Conservation (phyloP, 2,113 vertebrate genomes). For the Epinephelus moara region DNA sequence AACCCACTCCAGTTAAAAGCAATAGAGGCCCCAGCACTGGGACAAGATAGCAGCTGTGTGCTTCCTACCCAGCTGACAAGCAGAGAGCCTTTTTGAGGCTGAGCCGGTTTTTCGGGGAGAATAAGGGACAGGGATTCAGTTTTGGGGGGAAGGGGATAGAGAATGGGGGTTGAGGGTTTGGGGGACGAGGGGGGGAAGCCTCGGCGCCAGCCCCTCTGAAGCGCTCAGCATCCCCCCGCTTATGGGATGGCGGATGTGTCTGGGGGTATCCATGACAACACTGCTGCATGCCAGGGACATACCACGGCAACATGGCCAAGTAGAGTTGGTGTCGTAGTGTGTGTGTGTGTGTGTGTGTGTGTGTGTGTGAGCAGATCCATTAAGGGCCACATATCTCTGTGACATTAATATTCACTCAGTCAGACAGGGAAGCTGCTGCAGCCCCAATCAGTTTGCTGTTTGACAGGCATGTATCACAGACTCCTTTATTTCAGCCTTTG, state of each 20-base stretch:
- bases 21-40: slow-evolving; percentile 1
- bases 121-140: slow-evolving; percentile 67
- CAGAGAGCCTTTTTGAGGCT: slow-evolving; percentile 53
- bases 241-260: slow-evolving; percentile 85
- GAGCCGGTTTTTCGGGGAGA: slow-evolving; percentile 54
- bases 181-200: slow-evolving; percentile 14
- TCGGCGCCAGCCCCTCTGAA: slow-evolving; percentile 80
- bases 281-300: slow-evolving; percentile 76
- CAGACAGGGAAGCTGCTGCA: slow-evolving; percentile 37
- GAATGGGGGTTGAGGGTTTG: slow-evolving; percentile 53
- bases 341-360: slow-evolving; percentile 37
- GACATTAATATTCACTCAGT: slow-evolving; percentile 75
- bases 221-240: slow-evolving; percentile 84
- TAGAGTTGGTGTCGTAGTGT: slow-evolving; percentile 42
- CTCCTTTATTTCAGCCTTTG: slow-evolving; percentile 35
- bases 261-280: slow-evolving; percentile 90
- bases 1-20: slow-evolving; percentile 19
- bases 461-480: slow-evolving; percentile 25
- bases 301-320: slow-evolving; percentile 77
- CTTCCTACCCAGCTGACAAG: slow-evolving; percentile 32
- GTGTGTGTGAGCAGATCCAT: slow-evolving; percentile 58
- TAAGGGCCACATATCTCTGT: slow-evolving; percentile 64
- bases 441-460: slow-evolving; percentile 43
- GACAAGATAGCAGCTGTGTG: slow-evolving; percentile 28
- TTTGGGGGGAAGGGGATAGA: slow-evolving; percentile 68